Percentiles rank a stretch among this genome's conserved stretches.
phyloP scores from a whole-genome alignment of 2,888 invertebrate species.

The Stenchaetothrips biformis region DNA sequence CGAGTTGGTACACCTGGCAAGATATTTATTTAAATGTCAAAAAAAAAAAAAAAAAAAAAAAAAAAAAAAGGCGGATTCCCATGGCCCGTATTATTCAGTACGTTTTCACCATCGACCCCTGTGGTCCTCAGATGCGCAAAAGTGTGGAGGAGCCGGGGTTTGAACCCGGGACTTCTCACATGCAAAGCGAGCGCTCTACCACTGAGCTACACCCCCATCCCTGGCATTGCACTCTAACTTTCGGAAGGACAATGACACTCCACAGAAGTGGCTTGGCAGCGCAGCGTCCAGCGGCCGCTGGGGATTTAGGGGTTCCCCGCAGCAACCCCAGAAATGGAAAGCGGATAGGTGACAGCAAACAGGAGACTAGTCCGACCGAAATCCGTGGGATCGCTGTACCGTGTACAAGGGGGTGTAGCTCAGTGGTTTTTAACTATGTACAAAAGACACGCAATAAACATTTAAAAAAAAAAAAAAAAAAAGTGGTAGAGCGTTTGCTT shows the following conservation, averaged over 20 bases:
- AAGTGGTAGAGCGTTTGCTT: too few relatives aligned
- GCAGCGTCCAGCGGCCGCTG: neutral
- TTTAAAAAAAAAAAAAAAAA: too few relatives aligned
- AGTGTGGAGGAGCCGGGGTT: conserved; percentile 86
- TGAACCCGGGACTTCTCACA: conserved; percentile 98
- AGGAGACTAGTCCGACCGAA: neutral
- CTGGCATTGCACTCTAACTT: neutral
- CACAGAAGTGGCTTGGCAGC: neutral
- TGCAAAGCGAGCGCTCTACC: conserved; percentile 99
- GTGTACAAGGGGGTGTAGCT: neutral
- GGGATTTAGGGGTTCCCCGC: neutral
- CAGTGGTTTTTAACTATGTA: too few relatives aligned
- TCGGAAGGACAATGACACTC: too few relatives aligned
- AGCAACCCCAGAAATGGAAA: neutral
- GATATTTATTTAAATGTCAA: too few relatives aligned
- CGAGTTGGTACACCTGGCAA: conserved; percentile 53
- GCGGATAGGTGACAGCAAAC: neutral
- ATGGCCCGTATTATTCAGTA: too few relatives aligned
- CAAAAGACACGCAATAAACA: too few relatives aligned
- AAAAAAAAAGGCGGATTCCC: too few relatives aligned
- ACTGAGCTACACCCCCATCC: conserved; percentile 88
- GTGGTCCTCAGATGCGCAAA: neutral
- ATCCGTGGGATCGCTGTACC: neutral
- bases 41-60: too few relatives aligned
- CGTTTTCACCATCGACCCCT: too few relatives aligned